Percentiles rank a stretch among this genome's conserved stretches.
phyloP scores from a whole-genome alignment of 2,113 vertebrate genomes.

The Hydropotes inermis region DNA sequence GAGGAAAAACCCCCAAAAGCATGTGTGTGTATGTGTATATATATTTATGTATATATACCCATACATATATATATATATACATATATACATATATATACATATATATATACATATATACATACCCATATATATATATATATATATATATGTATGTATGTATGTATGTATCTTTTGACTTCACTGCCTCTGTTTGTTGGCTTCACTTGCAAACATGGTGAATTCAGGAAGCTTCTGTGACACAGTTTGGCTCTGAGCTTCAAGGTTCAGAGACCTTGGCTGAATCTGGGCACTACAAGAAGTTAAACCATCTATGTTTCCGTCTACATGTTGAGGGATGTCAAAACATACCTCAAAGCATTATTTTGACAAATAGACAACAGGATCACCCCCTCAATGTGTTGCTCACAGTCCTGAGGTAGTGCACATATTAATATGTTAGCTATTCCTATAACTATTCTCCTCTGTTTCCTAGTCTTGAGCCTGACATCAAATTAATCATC shows the following conservation, averaged over 20 bases:
- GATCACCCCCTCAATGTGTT: neutral
- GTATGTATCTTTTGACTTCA: neutral
- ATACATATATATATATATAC: rapidly evolving
- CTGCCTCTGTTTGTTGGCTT: neutral
- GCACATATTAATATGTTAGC: neutral
- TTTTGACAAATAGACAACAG: neutral
- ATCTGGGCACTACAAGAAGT: neutral
- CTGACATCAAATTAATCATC: neutral
- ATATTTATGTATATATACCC: rapidly evolving
- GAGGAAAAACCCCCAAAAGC: neutral
- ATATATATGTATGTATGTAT: too few species aligned
- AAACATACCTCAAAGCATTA: neutral
- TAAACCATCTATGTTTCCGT: neutral
- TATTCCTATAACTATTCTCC: neutral
- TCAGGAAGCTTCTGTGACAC: neutral
- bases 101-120: too few species aligned
- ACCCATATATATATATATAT: rapidly evolving
- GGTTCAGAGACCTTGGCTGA: neutral
- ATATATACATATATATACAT: rapidly evolving
- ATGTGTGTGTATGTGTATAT: too few species aligned
- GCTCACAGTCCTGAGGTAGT: neutral
- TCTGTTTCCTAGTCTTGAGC: neutral
- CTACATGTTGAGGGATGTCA: neutral
- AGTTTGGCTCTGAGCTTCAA: neutral
- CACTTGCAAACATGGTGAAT: neutral